Base-by-base conservation (phyloP, 2,797 vertebrate genomes). In the Pelodytes ibericus region DNA sequence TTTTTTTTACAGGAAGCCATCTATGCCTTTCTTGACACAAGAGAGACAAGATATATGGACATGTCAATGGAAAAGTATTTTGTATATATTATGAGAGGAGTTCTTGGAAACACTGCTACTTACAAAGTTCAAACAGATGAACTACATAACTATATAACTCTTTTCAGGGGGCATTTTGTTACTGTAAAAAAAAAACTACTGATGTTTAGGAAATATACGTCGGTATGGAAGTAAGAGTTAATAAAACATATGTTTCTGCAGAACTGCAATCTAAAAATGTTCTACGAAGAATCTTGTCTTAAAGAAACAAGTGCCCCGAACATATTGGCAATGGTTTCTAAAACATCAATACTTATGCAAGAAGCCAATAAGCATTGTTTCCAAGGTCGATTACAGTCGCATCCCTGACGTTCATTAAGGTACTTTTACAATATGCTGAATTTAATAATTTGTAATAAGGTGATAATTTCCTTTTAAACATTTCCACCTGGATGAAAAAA, bases 1-100 rank as follows among this genome's bases (percentile, higher is more conserved):
- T n/a, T n/a, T 47, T 29, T 29, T 61, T 77, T 77, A 77, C 20
- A 41, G 22, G 16, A 29, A 36, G 29, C 31, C 41, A 61, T 57
- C 58, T 56, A 62, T 33, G 27, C 25, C 20, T 5, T 20, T 16
- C 64, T 51, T 15, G 10, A 22, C n/a, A 30, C n/a, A 62, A 25
- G 13, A 13, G 13, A 57, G 18, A 29, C 29, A 29, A 22, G 29
- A 26, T 49, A 65, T 47, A 39, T 39, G 13, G 24, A 26, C 39
- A 65, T 47, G 63, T 36, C 63, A 41, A 31, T 9, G 41, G 27
- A 31, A 16, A 60, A 30, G 13, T 29, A 67, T 67, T 41, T 67
- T 44, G 25, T 44, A 44, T 30, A 30, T 51, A 47, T 53, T 53
- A 53, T 7, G 11, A 8, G 11, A 2, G 16, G 27, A 60, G 30